Percentiles rank a stretch among this genome's conserved stretches.
Evolutionary conservation across 2,113 vertebrate species (phyloP).

Genomic region (Dissostichus mawsoni): DNA sequence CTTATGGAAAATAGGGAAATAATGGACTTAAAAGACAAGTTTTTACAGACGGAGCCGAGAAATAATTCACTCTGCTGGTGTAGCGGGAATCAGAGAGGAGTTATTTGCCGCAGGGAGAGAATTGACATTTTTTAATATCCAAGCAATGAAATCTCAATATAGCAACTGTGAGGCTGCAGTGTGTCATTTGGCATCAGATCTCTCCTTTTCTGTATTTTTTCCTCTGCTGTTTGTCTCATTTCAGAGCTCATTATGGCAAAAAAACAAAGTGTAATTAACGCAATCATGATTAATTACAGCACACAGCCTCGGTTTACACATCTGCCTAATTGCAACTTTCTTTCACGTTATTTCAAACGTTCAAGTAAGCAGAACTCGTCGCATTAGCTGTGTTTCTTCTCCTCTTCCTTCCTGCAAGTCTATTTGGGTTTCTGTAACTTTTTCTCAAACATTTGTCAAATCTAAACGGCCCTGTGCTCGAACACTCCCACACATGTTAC

Average conservation of each 20-base stretch:
- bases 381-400: not conserved
- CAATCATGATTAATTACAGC: conserved; percentile 80
- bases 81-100: conserved; percentile 66
- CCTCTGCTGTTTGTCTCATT: conserved; percentile 54
- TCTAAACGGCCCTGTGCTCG: conserved; percentile 22
- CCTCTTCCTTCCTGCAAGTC: not conserved
- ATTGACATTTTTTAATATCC: conserved; percentile 82
- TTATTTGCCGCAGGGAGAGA: conserved; percentile 72
- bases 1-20: conserved; percentile 76
- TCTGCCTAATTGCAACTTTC: conserved; percentile 81
- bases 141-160: conserved; percentile 67
- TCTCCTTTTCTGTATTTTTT: conserved; percentile 45
- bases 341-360: conserved; percentile 46
- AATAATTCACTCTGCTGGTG: conserved; percentile 66
- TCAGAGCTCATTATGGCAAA: conserved; percentile 61
- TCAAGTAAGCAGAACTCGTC: conserved; percentile 51
- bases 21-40: conserved; percentile 78
- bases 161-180: conserved; percentile 43
- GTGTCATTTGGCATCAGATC: conserved; percentile 56
- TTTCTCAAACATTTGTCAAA: conserved; percentile 15
- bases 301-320: conserved; percentile 67
- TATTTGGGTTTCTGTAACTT: conserved; percentile 17
- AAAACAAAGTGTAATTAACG: conserved; percentile 81
- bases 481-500: conserved; percentile 33
- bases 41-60: conserved; percentile 66